Conservation (phyloP, 2,797 vertebrate genomes). For the Labroides dimidiatus region DNA sequence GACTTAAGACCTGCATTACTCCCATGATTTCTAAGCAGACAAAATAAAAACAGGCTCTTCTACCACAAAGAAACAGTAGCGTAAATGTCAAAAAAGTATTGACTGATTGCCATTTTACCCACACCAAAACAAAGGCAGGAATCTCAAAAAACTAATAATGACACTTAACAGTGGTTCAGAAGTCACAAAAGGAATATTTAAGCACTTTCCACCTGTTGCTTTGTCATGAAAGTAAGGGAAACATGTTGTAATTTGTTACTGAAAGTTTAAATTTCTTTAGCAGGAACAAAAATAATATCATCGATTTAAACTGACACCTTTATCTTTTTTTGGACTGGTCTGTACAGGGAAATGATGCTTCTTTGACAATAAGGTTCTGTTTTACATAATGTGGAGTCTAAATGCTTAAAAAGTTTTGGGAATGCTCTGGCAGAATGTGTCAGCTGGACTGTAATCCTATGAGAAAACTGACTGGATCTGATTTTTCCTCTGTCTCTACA, state of each 20-base stretch:
- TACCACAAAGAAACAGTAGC: conserved; percentile 3
- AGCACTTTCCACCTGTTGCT: background rate
- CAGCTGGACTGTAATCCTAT: no score
- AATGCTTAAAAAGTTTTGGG: no score
- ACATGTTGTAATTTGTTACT: background rate
- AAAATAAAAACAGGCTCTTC: background rate
- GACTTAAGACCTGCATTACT: conserved; percentile 15
- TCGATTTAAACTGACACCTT: background rate
- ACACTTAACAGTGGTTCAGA: background rate
- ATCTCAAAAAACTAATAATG: background rate
- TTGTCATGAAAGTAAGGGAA: no score
- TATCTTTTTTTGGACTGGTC: conserved; percentile 10
- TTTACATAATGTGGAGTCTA: no score
- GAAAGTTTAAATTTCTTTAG: background rate
- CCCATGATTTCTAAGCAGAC: background rate
- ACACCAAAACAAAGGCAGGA: background rate
- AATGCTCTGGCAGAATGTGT: no score
- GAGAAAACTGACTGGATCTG: no score
- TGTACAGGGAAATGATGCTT: no score
- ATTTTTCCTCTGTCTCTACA: no score
- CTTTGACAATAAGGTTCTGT: no score
- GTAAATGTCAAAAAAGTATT: background rate
- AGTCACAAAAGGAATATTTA: background rate
- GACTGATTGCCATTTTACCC: background rate
- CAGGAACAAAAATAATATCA: background rate